Conservation (phyloP, 2,113 vertebrate species). For the Dryoscopus gambensis region DNA sequence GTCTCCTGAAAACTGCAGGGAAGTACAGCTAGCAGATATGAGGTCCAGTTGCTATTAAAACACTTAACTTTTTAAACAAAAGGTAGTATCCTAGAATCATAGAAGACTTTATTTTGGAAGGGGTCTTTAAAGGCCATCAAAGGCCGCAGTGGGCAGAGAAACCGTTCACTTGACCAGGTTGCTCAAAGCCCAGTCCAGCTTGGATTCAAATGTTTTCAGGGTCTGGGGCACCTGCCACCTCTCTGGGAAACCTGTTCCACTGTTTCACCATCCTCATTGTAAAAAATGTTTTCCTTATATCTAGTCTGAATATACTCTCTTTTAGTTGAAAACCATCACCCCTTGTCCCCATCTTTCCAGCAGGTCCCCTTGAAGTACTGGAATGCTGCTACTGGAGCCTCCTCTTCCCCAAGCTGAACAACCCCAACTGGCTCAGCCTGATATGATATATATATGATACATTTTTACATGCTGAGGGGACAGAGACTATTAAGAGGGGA, state of each 20-base stretch:
- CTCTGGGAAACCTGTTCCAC: not conserved
- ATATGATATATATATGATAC: too few relatives aligned
- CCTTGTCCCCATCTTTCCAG: not conserved
- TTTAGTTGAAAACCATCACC: not conserved
- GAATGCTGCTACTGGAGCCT: fast-evolving
- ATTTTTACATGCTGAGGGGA: not conserved
- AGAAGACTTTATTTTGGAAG: not conserved
- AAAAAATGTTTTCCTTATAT: not conserved
- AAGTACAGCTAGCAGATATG: not conserved
- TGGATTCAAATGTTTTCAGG: not conserved
- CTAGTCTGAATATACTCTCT: not conserved
- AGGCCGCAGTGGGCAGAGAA: not conserved
- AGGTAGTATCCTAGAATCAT: not conserved
- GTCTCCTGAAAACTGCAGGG: not conserved
- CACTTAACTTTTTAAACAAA: not conserved
- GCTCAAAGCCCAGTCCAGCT: not conserved
- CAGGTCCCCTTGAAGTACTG: not conserved
- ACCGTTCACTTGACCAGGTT: not conserved
- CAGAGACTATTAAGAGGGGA: not conserved
- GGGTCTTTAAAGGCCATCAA: not conserved
- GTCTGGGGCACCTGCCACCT: too few relatives aligned
- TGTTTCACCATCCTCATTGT: fast-evolving
- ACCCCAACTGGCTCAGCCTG: not conserved
- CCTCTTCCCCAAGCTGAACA: not conserved
- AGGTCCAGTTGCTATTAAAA: not conserved